A percentile compares a stretch with the other conserved stretches of the same genome.
Evolutionary conservation across 2,113 vertebrate species (phyloP).

Genomic region (Xerus inauris): DNA sequence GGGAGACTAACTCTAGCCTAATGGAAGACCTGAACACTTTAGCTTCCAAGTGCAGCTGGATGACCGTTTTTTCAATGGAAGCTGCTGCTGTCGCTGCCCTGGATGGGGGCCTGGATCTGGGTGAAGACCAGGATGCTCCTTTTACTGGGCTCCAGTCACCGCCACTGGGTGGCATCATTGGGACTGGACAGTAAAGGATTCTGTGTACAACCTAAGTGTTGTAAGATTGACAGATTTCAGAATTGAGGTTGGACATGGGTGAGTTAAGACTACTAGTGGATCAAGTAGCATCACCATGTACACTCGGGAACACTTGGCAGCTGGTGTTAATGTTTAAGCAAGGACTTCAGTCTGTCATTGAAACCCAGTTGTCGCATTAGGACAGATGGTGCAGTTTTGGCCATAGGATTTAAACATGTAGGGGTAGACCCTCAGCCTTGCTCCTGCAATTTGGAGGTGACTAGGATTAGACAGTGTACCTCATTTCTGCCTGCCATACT

Average conservation of each 20-base stretch:
- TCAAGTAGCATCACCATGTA: neutral
- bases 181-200: neutral
- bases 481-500: neutral
- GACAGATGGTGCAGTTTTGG: neutral
- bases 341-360: neutral
- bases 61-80: no score
- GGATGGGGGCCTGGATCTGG: neutral
- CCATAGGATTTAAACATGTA: neutral
- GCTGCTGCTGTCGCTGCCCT: neutral
- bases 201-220: neutral
- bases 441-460: neutral
- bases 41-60: no score
- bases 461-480: no score
- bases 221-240: no score
- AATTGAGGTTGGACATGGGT: neutral
- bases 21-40: neutral
- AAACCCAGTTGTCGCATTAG: neutral
- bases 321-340: neutral
- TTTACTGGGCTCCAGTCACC: neutral
- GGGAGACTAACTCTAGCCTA: neutral
- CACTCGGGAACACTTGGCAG: neutral
- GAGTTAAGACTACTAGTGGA: no score
- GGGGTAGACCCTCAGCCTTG: accelerated
- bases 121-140: neutral
- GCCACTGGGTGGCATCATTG: neutral